Evolutionary conservation across 2,888 invertebrate genomes (phyloP), one percentile per base, ranked within the genome.

Genomic region (Sesia apiformis): DNA sequence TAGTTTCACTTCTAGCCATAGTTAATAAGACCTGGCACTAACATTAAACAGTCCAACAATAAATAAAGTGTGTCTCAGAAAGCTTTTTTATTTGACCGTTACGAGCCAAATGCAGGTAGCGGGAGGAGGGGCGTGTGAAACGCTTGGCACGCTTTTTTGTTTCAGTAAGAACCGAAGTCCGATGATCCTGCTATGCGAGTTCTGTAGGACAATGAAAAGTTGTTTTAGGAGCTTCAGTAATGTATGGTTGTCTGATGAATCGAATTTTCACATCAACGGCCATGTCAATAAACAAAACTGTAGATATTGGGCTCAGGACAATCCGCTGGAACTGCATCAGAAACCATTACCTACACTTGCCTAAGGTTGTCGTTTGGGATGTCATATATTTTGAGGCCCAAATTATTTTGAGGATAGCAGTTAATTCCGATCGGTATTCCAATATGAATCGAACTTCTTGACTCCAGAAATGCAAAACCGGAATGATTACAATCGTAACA

Each of bases 261-360:
- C 66, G 4, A 65, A 69, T 63, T 69, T 68, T 58, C 58, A 63
- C 51, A 60, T 67, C 23, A n/a, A 53, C 59, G 66, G 71, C 46
- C 63, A 53, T 43, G 62, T 67, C 53, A 66, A 73, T 56, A 62
- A 54, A 53, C 64, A 70, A 64, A 72, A 72, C 59, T 65, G 56
- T 43, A 60, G 51, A 41, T 55, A 60, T 56, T 58, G 58, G 56
- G 54, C 8, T 23, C 51, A 49, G 23, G 46, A 54, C 8, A 58
- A 58, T 51, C 57, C 56, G 52, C 55, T 51, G 41, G 55, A 42
- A 39, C 52, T 57, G 52, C 59, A 61, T 46, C 51, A 58, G 53
- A 57, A 54, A 51, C 57, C 53, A 42, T 51, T 58, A n/a, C n/a
- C n/a, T n/a, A 39, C 56, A 59, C 49, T 55, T 46, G 6, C 56